Percentiles rank a stretch among this genome's conserved stretches.
Evolutionary conservation across 2,888 invertebrate genomes (phyloP).

Genomic region (Cistogaster globosa): DNA sequence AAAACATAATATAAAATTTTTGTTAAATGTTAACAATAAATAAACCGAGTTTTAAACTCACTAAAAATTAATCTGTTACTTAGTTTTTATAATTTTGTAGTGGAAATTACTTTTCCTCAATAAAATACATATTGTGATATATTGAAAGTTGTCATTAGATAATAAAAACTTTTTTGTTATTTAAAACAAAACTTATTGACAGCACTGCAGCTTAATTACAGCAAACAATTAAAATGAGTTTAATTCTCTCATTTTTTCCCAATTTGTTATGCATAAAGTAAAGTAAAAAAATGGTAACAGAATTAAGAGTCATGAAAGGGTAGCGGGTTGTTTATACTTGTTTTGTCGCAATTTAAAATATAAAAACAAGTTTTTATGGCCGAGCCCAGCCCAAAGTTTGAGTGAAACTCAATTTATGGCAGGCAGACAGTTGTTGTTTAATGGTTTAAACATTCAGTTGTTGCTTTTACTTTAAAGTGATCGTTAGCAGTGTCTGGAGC

Average conservation of each 20-base stretch:
- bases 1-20: no score
- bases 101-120: no score
- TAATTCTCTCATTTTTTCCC: not conserved
- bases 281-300: no score
- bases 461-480: conserved; percentile 53
- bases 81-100: no score
- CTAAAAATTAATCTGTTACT: no score
- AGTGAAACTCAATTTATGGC: conserved; percentile 40
- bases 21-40: no score
- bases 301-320: not conserved
- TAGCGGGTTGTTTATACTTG: not conserved
- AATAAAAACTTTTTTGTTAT: no score
- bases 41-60: no score
- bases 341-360: conserved; percentile 13
- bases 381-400: conserved; percentile 67
- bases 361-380: conserved; percentile 60
- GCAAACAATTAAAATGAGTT: conserved; percentile 27
- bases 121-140: no score
- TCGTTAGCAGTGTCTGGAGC: conserved; percentile 36
- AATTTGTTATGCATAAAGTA: not conserved
- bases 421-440: conserved; percentile 13
- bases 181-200: not conserved
- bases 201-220: conserved; percentile 23
- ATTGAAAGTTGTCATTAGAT: no score
- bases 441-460: conserved; percentile 62